Conservation (phyloP, 2,797 vertebrate genomes). For the Channallabes apus region DNA sequence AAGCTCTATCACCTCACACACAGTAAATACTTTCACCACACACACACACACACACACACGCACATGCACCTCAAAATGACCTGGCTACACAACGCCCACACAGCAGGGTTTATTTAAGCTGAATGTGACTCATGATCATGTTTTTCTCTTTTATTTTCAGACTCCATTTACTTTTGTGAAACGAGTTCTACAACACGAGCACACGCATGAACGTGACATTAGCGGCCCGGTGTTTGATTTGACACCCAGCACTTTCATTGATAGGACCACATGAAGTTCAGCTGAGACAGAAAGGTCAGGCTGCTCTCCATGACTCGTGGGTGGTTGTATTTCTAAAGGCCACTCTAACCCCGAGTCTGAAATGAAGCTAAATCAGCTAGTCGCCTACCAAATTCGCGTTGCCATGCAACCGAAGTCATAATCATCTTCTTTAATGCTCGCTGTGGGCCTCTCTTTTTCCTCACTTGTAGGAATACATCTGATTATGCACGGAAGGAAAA, state of each 20-base stretch:
- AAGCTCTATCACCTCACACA: background rate
- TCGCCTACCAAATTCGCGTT: conserved; percentile 34
- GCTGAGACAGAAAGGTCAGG: background rate
- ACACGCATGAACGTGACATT: background rate
- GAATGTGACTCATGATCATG: conserved; percentile 22
- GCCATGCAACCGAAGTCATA: conserved; percentile 43
- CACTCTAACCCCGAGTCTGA: conserved; percentile 18
- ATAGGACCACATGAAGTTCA: background rate
- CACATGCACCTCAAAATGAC: background rate
- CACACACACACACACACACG: background rate
- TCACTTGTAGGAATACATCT: conserved; percentile 33
- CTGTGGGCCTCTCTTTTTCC: conserved; percentile 24
- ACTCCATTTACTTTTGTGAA: background rate
- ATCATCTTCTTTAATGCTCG: conserved; percentile 40
- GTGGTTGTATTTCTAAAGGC: conserved; percentile 11
- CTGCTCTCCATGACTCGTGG: background rate
- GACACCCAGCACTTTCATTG: background rate
- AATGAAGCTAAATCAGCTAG: conserved; percentile 32
- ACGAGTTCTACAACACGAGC: background rate
- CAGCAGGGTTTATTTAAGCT: conserved; percentile 26
- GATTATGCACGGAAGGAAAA: conserved; percentile 34
- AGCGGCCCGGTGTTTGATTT: too few species aligned
- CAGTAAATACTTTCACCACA: background rate
- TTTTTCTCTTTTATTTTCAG: conserved; percentile 13
- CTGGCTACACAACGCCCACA: conserved; percentile 13